These are phyloP conservation scores for Jacana jacana DNA, from an alignment of 2,113 vertebrate species.

Conservation along the genomic window DNA sequence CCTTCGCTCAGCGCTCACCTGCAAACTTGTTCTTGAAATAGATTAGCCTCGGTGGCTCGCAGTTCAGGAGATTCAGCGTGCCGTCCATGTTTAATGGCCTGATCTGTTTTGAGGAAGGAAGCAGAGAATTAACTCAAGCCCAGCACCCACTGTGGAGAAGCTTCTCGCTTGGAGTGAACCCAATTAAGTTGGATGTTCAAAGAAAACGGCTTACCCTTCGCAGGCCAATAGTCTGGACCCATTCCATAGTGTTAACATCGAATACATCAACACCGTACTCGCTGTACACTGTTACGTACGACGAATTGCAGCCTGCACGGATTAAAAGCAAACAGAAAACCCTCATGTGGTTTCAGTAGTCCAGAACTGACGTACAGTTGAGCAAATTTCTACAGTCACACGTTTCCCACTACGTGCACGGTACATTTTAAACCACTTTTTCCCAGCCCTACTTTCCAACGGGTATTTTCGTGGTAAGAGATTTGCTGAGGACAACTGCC, in stretches of 20 bases:
- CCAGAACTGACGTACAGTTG: not conserved
- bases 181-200: not conserved
- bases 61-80: slow-evolving; percentile 88
- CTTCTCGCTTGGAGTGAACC: not conserved
- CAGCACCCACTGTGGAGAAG: not conserved
- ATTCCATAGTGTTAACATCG: slow-evolving; percentile 88
- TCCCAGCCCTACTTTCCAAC: not conserved
- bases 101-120: slow-evolving; percentile 76
- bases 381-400: not conserved
- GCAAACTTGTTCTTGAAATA: slow-evolving; percentile 90
- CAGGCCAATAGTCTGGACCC: slow-evolving; percentile 96
- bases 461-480: not conserved
- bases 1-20: slow-evolving; percentile 69
- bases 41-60: slow-evolving; percentile 88
- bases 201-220: slow-evolving; percentile 78
- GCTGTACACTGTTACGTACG: slow-evolving; percentile 91
- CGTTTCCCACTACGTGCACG: not conserved
- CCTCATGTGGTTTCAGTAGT: not conserved
- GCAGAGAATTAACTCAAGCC: slow-evolving; percentile 7
- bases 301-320: slow-evolving; percentile 85
- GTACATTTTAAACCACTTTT: not conserved
- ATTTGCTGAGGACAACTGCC: not conserved
- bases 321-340: not conserved
- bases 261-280: slow-evolving; percentile 96
- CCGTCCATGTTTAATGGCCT: slow-evolving; percentile 89